phyloP scores from a whole-genome alignment of 2,113 vertebrate genomes.

The Cheilinus undulatus region DNA sequence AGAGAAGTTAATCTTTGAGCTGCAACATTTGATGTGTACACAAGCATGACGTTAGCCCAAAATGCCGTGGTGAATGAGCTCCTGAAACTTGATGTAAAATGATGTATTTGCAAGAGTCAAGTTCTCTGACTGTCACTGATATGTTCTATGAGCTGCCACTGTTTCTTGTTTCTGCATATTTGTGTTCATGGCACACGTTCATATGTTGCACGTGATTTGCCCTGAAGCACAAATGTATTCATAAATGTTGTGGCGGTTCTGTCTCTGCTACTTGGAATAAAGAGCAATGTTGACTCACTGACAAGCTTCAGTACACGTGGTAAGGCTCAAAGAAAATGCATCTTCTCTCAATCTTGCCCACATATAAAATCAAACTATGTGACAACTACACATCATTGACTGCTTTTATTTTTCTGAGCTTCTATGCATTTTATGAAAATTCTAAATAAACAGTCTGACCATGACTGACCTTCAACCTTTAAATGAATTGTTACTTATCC shows the following conservation, averaged over 20 bases:
- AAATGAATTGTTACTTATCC: slow-evolving; percentile 44
- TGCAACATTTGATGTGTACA: no score
- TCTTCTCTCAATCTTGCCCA: slow-evolving; percentile 1
- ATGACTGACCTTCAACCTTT: slow-evolving; percentile 18
- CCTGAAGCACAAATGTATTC: not conserved
- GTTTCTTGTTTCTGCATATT: not conserved
- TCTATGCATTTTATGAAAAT: not conserved
- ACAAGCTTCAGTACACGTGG: slow-evolving; percentile 29
- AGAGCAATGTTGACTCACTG: slow-evolving; percentile 5
- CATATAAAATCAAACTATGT: not conserved
- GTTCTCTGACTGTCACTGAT: not conserved
- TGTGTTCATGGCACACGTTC: not conserved
- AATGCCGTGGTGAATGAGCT: no score
- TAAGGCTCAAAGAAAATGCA: slow-evolving; percentile 23
- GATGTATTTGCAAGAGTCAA: not conserved
- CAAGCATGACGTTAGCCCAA: no score
- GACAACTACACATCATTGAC: not conserved
- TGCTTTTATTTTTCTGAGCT: not conserved
- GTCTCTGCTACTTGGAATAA: slow-evolving; percentile 10
- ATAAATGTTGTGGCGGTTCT: slow-evolving; percentile 21
- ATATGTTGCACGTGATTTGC: not conserved
- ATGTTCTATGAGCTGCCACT: not conserved
- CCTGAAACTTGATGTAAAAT: no score
- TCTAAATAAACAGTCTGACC: slow-evolving; percentile 15
- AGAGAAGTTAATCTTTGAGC: no score